A percentile compares a stretch with the other conserved stretches of the same genome.
Conservation (phyloP, 2,888 invertebrate genomes). For the Rotaria macrura region DNA sequence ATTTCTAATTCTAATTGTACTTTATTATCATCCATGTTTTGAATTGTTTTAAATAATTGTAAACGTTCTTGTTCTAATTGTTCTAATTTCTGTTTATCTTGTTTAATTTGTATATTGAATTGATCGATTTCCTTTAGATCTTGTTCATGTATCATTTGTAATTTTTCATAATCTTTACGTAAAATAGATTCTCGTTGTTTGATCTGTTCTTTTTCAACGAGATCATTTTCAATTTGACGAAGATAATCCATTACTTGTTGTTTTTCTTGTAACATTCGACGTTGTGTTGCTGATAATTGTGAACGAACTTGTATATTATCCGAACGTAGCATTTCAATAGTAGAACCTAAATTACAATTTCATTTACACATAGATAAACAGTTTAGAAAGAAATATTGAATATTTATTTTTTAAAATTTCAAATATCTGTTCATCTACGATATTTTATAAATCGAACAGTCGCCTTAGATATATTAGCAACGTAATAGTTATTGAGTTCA, state of each 20-base stretch:
- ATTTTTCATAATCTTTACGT: background rate
- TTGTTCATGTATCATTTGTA: background rate
- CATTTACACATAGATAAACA: too few species aligned
- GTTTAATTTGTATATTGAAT: background rate
- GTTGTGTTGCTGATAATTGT: background rate
- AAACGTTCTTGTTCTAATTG: conserved; percentile 1
- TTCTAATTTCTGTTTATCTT: background rate
- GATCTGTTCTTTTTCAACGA: background rate
- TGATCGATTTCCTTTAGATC: background rate
- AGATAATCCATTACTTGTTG: background rate
- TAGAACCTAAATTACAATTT: background rate
- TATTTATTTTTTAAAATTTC: too few species aligned
- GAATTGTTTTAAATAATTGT: background rate
- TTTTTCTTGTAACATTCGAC: conserved; percentile 6
- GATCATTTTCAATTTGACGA: background rate
- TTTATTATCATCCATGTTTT: background rate
- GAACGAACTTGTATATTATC: background rate
- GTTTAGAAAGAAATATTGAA: too few species aligned
- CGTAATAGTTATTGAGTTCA: too few species aligned
- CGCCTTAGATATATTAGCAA: too few species aligned
- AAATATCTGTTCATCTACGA: too few species aligned
- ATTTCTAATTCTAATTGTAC: background rate
- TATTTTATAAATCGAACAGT: too few species aligned
- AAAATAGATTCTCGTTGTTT: background rate
- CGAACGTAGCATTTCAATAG: background rate